phyloP scores from a whole-genome alignment of 2,888 invertebrate species.

The Cantharis flavilabris region DNA sequence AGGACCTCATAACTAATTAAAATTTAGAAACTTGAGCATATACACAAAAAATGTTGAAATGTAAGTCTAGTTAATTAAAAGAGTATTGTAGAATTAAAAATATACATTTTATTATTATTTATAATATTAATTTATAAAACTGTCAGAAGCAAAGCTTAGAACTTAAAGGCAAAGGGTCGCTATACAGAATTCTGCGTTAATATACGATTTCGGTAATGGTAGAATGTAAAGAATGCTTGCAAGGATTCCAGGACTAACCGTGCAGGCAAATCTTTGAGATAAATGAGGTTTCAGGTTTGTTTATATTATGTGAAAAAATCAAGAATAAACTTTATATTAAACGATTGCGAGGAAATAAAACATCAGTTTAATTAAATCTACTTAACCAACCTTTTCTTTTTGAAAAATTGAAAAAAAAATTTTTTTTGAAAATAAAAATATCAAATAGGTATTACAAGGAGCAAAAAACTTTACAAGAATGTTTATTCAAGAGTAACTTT shows the following conservation, averaged over 20 bases:
- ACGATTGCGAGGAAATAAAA: neutral
- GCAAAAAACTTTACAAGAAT: neutral
- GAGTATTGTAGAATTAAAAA: neutral
- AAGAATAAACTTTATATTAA: too few species aligned
- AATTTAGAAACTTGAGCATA: neutral
- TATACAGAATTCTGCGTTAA: neutral
- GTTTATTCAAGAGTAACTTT: neutral
- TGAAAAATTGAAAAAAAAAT: too few species aligned
- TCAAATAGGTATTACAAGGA: neutral
- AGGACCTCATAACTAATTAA: neutral
- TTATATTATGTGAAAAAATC: neutral
- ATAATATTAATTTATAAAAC: neutral
- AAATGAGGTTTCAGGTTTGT: neutral
- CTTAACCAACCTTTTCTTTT: too few species aligned
- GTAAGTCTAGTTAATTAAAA: neutral
- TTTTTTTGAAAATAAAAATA: neutral
- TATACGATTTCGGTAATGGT: neutral
- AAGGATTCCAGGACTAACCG: neutral
- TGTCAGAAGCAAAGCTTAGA: neutral
- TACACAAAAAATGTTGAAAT: neutral
- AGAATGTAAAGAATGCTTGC: neutral
- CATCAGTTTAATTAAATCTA: neutral
- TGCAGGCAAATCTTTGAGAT: neutral
- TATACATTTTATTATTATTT: neutral
- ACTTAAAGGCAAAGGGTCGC: neutral